Evolutionary conservation across 2,888 invertebrate species (phyloP).

Genomic region (Nebria salina): DNA sequence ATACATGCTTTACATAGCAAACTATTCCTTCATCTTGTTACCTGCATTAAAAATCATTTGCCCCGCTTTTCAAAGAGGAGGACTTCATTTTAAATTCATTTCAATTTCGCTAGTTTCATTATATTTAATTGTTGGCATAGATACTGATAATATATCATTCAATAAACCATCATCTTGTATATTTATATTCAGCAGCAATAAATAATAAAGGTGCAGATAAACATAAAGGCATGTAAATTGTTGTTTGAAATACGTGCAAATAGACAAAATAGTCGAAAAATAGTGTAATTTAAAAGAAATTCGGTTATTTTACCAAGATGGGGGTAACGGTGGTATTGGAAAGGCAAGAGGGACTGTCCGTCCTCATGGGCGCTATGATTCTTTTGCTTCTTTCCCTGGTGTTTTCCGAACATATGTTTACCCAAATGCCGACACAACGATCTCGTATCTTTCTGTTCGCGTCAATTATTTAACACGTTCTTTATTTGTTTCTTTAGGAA

Average conservation of each 20-base stretch:
- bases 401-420: constrained; percentile 42
- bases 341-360: constrained; percentile 58
- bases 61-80: background rate
- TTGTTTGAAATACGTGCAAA: too few relatives aligned
- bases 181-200: too few relatives aligned
- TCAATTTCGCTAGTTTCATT: background rate
- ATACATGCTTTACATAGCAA: constrained; percentile 10
- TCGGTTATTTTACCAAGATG: background rate
- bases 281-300: background rate
- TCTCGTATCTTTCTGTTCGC: constrained; percentile 29
- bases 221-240: too few relatives aligned
- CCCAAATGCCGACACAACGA: constrained; percentile 39
- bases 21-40: constrained; percentile 4
- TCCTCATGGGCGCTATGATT: constrained; percentile 63
- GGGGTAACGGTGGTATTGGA: constrained; percentile 49
- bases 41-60: constrained; percentile 3
- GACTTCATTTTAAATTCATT: background rate
- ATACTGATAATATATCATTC: too few relatives aligned
- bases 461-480: constrained; percentile 36
- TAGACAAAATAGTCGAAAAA: background rate
- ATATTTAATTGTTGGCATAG: background rate
- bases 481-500: constrained; percentile 44
- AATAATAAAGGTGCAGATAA: too few relatives aligned
- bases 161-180: too few relatives aligned
- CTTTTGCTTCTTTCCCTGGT: constrained; percentile 52